Base-by-base conservation (phyloP, 2,888 invertebrate species). In the Synanthedon andrenaeformis region DNA sequence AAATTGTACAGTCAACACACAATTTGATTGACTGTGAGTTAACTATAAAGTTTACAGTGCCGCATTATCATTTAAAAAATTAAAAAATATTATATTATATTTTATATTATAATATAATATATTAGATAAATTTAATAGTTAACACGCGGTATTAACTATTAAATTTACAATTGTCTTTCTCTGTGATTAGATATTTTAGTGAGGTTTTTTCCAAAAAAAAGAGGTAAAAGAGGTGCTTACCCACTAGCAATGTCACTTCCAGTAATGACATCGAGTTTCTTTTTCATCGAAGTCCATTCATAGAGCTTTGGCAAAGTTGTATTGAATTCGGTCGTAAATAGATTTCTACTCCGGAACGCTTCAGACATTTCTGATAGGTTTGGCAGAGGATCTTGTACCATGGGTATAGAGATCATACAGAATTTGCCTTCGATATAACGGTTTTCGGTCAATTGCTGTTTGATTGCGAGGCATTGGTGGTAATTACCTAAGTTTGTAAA, bases 381-480 rank as follows among this genome's bases (percentile, higher is more conserved):
- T 3, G 23, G 49, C 19, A 49, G 13, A 17, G 11, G 17, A 12
- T 17, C 14, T 49, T 49, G 14, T 12, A 5, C 12, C 17, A 49
- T 19, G 4, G 49, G 49, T 19, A 49, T 17, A 23, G 19, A 11
- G 17, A 59, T 23, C 49, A 58, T 49, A 53, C 59, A 59, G 28
- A 53, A 56, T 49, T 59, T 59, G 8, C 59, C 59, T 28, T 45
- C 19, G 3, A 59, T 55, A 2, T 49, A 52, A 8, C 53, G 56
- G 14, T 56, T 52, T 11, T 28, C 55, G 6, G 53, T 2, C 4
- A 53, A 11, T 50, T 55, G 51, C 41, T 58, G 58, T 8, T 50
- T 17, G n/a, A 57, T 52, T 12, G 19, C 51, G 12, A 59, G 56
- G 42, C 59, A 59, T 42, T 58, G 58, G 11, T n/a, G 51, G 49